Percentiles rank a stretch among this genome's conserved stretches.
phyloP scores from a whole-genome alignment of 2,113 vertebrate species.

The Cinclus mexicanus region DNA sequence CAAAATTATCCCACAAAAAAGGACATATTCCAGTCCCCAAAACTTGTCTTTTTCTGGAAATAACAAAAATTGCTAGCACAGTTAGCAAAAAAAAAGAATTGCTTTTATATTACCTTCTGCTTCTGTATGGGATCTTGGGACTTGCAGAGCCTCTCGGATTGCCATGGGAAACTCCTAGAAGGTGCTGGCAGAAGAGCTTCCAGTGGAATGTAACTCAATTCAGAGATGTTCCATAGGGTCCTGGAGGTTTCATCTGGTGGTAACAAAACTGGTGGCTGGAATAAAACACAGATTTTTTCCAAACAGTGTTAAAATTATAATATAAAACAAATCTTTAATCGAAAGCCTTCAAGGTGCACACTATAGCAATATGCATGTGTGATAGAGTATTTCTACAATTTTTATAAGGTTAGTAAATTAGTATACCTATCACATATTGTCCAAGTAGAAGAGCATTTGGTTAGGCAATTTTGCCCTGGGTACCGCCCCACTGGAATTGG shows the following conservation, averaged over 20 bases:
- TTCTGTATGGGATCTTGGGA: background rate
- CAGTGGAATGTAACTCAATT: background rate
- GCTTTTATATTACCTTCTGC: background rate
- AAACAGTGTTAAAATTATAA: background rate
- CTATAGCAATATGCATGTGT: background rate
- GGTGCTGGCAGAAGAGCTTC: background rate
- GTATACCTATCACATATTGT: background rate
- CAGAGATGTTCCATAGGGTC: background rate
- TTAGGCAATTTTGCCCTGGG: background rate
- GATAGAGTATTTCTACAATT: background rate
- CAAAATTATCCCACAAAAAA: background rate
- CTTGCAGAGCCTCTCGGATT: background rate
- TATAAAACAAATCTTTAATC: background rate
- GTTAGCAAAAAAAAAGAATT: background rate
- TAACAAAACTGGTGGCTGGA: background rate
- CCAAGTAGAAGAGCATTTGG: background rate
- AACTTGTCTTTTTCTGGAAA: background rate
- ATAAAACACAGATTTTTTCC: background rate
- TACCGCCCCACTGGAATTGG: too few relatives aligned
- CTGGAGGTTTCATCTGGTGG: background rate
- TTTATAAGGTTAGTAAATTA: background rate
- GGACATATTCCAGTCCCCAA: background rate
- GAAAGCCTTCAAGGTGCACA: background rate
- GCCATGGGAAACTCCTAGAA: background rate
- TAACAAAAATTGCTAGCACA: background rate